These are phyloP conservation scores for Lydus trimaculatus DNA, from an alignment of 2,888 invertebrate genomes.

Conservation along the genomic window DNA sequence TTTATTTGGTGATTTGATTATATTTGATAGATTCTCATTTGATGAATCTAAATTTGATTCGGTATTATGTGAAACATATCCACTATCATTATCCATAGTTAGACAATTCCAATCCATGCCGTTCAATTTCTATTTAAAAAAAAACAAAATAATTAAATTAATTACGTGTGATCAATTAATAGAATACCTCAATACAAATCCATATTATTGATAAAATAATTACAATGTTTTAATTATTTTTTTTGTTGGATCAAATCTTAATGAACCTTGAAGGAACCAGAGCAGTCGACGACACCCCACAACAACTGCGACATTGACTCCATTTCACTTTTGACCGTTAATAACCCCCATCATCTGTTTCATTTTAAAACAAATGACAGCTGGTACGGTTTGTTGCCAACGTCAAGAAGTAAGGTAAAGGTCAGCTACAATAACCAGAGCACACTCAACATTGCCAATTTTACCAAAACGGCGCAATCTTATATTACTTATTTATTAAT, in stretches of 20 bases:
- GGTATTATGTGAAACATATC: conserved; percentile 55
- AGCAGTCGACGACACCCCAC: not conserved
- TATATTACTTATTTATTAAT: too few species aligned
- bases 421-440: too few species aligned
- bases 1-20: conserved; percentile 29
- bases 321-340: conserved; percentile 1
- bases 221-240: not conserved
- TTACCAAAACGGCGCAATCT: too few species aligned
- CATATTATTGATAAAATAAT: not conserved
- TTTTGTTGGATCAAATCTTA: not conserved
- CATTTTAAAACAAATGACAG: conserved; percentile 6
- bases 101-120: conserved; percentile 19
- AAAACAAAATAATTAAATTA: not conserved
- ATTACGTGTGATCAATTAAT: not conserved
- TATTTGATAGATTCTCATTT: conserved; percentile 26
- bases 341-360: not conserved
- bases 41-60: conserved; percentile 52
- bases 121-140: not conserved
- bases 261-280: not conserved
- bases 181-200: not conserved
- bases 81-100: conserved; percentile 56
- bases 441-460: too few species aligned
- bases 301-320: not conserved
- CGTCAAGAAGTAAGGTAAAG: not conserved
- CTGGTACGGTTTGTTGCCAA: not conserved